Evolutionary conservation across 2,888 invertebrate species (phyloP).

Genomic region (Pachydiplax longipennis): DNA sequence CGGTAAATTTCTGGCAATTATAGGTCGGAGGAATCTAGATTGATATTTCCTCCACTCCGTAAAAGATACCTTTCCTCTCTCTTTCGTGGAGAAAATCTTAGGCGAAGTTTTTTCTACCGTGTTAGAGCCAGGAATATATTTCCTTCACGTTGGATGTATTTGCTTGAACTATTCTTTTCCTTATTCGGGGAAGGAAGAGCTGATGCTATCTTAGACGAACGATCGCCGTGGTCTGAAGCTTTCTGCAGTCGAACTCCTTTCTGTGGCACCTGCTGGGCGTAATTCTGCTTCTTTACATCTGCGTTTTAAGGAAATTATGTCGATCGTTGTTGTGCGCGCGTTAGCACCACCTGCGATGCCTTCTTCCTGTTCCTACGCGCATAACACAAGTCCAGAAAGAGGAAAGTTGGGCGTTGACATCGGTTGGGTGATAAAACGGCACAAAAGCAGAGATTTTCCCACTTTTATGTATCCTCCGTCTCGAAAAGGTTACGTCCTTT

Average conservation of each 20-base stretch:
- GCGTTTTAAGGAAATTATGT: not conserved
- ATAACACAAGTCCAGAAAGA: not conserved
- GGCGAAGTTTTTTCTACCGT: not conserved
- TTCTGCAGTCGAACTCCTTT: not conserved
- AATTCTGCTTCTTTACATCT: not conserved
- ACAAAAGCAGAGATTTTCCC: not conserved
- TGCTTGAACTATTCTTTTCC: not conserved
- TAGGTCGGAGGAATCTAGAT: not conserved
- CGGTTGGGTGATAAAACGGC: not conserved
- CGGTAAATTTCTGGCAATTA: not conserved
- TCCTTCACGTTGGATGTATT: not conserved
- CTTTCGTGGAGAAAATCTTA: not conserved
- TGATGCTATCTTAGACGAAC: not conserved
- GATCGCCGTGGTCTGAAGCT: not conserved
- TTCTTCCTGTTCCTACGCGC: not conserved
- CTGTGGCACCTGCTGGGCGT: not conserved
- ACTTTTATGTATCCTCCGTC: not conserved
- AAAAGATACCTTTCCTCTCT: not conserved
- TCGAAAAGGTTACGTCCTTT: not conserved
- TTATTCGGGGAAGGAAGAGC: not conserved
- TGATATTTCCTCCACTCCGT: not conserved
- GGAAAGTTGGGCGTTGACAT: not conserved
- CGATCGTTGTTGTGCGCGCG: not conserved
- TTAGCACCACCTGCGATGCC: not conserved
- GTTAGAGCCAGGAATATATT: not conserved